A percentile compares a stretch with the other conserved stretches of the same genome.
These are phyloP conservation scores for Pteropus alecto DNA, from an alignment of 2,113 vertebrate species.

Conservation along the genomic window DNA sequence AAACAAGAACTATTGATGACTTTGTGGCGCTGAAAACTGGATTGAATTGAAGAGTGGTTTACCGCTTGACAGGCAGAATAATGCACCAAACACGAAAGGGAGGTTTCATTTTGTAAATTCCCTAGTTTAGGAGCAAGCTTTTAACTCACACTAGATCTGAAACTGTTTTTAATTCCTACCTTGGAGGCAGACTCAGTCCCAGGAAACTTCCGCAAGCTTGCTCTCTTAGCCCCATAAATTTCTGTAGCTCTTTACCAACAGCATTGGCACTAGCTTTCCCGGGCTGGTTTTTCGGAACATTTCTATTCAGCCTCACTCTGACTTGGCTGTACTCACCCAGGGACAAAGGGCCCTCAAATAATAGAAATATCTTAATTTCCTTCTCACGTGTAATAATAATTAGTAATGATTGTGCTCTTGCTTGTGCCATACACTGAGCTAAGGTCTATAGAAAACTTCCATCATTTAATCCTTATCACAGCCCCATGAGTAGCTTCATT, in stretches of 20 bases:
- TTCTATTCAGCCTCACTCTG: background rate
- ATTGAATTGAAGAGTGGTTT: conserved; percentile 50
- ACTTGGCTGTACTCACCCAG: background rate
- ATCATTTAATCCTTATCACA: background rate
- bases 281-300: background rate
- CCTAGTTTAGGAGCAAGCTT: background rate
- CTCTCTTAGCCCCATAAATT: background rate
- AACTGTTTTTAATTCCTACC: background rate
- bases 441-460: background rate
- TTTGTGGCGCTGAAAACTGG: conserved; percentile 62
- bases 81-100: conserved; percentile 42
- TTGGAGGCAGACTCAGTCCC: background rate
- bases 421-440: background rate
- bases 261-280: background rate
- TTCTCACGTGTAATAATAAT: background rate
- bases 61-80: background rate
- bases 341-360: background rate
- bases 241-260: background rate
- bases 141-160: background rate
- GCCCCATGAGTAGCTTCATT: background rate
- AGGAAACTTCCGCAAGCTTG: background rate
- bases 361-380: background rate
- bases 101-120: background rate
- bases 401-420: background rate
- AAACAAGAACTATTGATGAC: conserved; percentile 64